Conservation (phyloP, 2,797 vertebrate genomes). For the Sarcophilus harrisii region DNA sequence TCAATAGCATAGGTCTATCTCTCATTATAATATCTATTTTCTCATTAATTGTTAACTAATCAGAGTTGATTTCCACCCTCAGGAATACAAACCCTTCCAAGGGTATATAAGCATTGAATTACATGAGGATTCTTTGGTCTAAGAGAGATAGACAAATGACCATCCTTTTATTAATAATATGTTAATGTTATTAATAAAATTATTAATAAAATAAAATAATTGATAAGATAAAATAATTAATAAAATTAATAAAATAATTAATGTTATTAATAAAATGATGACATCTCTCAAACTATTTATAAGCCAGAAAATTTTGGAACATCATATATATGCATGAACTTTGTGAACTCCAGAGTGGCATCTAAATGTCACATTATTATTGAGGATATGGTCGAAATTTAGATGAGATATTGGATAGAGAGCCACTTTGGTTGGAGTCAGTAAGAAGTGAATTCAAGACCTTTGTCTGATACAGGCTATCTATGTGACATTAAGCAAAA, state of each 20-base stretch:
- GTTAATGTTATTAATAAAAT: not conserved
- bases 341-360: not conserved
- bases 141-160: not conserved
- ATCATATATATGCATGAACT: not conserved
- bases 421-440: not conserved
- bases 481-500: not conserved
- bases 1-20: not conserved
- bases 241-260: no score
- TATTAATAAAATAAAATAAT: no score
- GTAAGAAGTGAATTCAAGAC: not conserved
- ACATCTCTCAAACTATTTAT: not conserved
- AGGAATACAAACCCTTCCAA: not conserved
- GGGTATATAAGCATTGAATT: not conserved
- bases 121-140: not conserved
- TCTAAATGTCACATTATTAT: not conserved
- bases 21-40: not conserved
- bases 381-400: not conserved
- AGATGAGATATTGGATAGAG: not conserved
- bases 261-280: no score
- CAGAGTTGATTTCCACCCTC: not conserved
- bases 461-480: not conserved
- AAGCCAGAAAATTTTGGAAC: not conserved
- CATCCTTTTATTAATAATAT: not conserved
- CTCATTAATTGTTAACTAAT: not conserved
- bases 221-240: no score